These are phyloP conservation scores for Falco columbarius DNA, from an alignment of 2,797 vertebrate species.

Conservation along the genomic window DNA sequence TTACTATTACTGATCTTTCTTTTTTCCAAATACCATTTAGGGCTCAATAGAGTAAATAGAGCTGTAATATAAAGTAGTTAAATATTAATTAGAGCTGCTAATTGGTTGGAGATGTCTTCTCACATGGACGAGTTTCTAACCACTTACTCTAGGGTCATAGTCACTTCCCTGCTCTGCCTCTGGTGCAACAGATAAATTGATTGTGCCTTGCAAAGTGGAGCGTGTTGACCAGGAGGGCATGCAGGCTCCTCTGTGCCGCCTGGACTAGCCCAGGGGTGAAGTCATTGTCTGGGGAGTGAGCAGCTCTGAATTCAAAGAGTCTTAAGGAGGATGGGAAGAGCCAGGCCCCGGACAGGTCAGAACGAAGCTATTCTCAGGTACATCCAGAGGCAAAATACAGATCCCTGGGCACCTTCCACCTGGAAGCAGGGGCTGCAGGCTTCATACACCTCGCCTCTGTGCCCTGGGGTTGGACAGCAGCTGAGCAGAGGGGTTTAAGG, in stretches of 20 bases:
- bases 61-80: neutral
- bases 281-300: neutral
- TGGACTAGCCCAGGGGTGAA: neutral
- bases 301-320: neutral
- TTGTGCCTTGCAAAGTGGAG: neutral
- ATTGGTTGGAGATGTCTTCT: neutral
- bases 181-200: neutral
- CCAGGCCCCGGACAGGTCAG: neutral
- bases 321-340: neutral
- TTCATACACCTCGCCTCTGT: neutral
- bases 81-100: neutral
- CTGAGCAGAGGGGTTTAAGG: neutral
- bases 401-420: neutral
- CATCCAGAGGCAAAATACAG: neutral
- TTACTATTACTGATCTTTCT: neutral
- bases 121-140: neutral
- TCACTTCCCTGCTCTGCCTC: neutral
- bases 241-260: neutral
- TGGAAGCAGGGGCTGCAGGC: neutral
- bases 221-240: neutral
- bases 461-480: neutral
- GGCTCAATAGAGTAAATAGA: neutral
- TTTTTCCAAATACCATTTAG: neutral
- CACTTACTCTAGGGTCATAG: neutral
- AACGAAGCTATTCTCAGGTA: neutral